phyloP scores from a whole-genome alignment of 2,888 invertebrate genomes.

The Drosophila subsilvestris region DNA sequence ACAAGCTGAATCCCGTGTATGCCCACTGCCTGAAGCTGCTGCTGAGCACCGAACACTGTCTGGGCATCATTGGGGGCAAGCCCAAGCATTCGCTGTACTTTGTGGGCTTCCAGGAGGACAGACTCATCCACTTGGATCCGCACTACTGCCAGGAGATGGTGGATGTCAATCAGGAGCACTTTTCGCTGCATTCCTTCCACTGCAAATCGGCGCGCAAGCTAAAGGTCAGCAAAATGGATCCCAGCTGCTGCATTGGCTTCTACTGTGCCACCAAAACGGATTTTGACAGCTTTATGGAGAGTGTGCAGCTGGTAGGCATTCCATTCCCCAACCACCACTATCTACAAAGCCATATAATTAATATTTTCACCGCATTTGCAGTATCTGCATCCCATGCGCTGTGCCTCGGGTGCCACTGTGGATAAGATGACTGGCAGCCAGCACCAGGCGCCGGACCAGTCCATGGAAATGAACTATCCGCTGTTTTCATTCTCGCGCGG shows the following conservation, averaged over 20 bases:
- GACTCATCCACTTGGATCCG: conserved; percentile 96
- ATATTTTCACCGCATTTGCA: conserved; percentile 55
- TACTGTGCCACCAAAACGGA: conserved; percentile 91
- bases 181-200: conserved; percentile 92
- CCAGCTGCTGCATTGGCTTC: conserved; percentile 96
- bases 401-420: conserved; percentile 75
- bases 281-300: conserved; percentile 90
- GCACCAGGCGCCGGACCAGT: conserved; percentile 54
- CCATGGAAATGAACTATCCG: conserved; percentile 88
- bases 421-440: conserved; percentile 60
- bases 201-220: conserved; percentile 94
- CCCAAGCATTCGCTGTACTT: conserved; percentile 97
- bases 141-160: conserved; percentile 97
- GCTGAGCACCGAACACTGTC: conserved; percentile 91
- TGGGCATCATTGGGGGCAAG: conserved; percentile 96
- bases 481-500: conserved; percentile 93
- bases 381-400: conserved; percentile 85
- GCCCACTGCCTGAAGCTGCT: conserved; percentile 92
- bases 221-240: conserved; percentile 94
- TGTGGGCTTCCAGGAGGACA: conserved; percentile 96
- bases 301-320: conserved; percentile 86
- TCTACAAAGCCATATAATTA: not conserved
- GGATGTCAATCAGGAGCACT: conserved; percentile 91
- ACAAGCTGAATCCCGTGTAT: conserved; percentile 93
- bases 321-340: not conserved